Conservation (phyloP, 2,797 vertebrate genomes). For the Coregonus suidteri region DNA sequence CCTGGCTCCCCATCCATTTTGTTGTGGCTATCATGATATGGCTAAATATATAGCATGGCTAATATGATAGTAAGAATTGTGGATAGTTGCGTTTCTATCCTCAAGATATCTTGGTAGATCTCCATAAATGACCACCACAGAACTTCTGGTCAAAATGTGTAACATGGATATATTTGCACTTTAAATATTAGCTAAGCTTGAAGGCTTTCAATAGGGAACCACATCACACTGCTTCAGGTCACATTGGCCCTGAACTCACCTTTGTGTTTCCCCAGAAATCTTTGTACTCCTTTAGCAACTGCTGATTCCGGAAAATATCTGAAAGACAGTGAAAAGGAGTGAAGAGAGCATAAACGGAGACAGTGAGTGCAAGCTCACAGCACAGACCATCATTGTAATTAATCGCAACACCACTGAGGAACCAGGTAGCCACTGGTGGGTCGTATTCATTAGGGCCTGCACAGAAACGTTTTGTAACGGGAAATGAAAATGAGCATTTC, state of each 20-base stretch:
- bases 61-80: no score
- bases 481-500: no score
- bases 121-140: no score
- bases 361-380: neutral
- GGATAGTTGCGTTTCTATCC: neutral
- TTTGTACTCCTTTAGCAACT: slow-evolving; percentile 91
- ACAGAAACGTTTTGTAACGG: no score
- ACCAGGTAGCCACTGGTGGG: no score
- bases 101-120: no score
- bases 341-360: neutral
- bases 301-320: slow-evolving; percentile 94
- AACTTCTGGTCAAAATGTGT: neutral
- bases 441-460: no score
- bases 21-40: no score
- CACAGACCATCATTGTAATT: neutral
- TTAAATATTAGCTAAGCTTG: neutral
- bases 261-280: slow-evolving; percentile 97
- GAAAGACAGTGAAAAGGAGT: slow-evolving; percentile 2
- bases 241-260: slow-evolving; percentile 71
- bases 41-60: neutral
- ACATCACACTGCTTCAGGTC: neutral
- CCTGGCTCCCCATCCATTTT: no score
- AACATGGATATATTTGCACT: neutral
- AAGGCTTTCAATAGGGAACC: neutral
- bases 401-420: no score